phyloP scores from a whole-genome alignment of 1,140 invertebrate species.

The Heliconius congener region DNA sequence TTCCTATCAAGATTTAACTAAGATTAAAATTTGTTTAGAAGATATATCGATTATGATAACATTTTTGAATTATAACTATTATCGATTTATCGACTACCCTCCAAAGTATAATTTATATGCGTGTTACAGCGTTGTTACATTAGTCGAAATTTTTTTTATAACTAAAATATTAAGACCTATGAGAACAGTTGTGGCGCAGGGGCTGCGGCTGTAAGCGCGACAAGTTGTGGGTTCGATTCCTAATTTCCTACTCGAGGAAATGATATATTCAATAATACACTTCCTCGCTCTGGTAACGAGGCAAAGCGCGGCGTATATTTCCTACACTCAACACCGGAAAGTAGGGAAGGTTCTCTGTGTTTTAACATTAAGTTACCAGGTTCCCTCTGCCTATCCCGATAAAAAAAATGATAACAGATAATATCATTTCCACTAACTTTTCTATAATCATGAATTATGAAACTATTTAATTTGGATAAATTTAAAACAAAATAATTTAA shows the following conservation, averaged over 20 bases:
- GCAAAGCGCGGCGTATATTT: background rate
- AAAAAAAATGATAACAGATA: background rate
- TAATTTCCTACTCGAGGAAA: too few species aligned
- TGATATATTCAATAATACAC: too few species aligned
- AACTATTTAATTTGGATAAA: slow-evolving; percentile 4
- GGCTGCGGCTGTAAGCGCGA: too few species aligned
- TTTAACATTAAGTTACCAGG: background rate
- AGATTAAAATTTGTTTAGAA: slow-evolving; percentile 5
- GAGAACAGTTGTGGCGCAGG: too few species aligned
- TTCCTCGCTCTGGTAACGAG: background rate
- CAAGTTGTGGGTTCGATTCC: too few species aligned
- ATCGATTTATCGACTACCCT: too few species aligned
- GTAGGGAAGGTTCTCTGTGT: background rate
- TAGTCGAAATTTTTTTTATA: too few species aligned
- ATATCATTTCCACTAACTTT: background rate
- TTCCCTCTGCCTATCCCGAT: background rate
- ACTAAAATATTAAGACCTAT: too few species aligned
- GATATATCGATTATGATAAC: background rate
- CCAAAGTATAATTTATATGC: too few species aligned
- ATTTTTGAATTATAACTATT: background rate
- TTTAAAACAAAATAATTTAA: background rate
- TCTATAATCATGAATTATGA: background rate
- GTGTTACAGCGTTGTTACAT: too few species aligned
- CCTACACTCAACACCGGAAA: background rate
- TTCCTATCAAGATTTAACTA: background rate